These are phyloP conservation scores for Barnardius zonarius DNA, from an alignment of 2,113 vertebrate species.

Conservation along the genomic window DNA sequence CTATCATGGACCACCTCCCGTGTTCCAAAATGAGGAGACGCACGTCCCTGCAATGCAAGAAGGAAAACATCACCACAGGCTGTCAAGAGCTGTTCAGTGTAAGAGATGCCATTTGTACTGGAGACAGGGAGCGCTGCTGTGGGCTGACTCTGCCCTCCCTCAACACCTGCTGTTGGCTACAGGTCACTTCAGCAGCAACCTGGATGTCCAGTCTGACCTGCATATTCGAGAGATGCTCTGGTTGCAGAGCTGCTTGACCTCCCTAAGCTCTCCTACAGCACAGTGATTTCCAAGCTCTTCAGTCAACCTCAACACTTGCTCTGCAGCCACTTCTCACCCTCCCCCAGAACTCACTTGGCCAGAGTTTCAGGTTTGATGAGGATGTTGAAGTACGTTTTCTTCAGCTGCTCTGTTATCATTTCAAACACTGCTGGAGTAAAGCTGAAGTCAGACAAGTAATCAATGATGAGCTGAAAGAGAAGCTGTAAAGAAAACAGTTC, in stretches of 20 bases:
- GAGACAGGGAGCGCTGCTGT: neutral
- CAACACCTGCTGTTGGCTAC: neutral
- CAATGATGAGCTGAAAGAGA: constrained; percentile 91
- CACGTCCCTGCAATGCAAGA: constrained; percentile 77
- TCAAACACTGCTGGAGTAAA: constrained; percentile 87
- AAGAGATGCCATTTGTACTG: neutral
- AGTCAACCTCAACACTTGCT: neutral
- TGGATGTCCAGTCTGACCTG: fast-evolving
- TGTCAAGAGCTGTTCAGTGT: fast-evolving
- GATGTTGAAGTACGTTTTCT: constrained; percentile 96
- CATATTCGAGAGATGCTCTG: fast-evolving
- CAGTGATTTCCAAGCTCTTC: neutral
- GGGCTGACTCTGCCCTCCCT: neutral
- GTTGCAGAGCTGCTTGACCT: neutral
- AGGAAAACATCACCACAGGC: neutral
- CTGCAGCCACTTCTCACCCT: neutral
- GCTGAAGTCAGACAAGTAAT: constrained; percentile 89
- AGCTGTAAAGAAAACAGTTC: constrained; percentile 72
- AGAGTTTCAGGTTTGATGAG: constrained; percentile 94
- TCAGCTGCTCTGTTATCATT: constrained; percentile 94
- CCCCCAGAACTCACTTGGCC: constrained; percentile 83
- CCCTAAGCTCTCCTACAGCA: neutral
- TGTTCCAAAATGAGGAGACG: constrained; percentile 89
- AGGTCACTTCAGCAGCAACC: neutral
- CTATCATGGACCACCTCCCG: constrained; percentile 90